A percentile compares a stretch with the other conserved stretches of the same genome.
phyloP scores from a whole-genome alignment of 2,888 invertebrate species.

The Apoderus coryli region DNA sequence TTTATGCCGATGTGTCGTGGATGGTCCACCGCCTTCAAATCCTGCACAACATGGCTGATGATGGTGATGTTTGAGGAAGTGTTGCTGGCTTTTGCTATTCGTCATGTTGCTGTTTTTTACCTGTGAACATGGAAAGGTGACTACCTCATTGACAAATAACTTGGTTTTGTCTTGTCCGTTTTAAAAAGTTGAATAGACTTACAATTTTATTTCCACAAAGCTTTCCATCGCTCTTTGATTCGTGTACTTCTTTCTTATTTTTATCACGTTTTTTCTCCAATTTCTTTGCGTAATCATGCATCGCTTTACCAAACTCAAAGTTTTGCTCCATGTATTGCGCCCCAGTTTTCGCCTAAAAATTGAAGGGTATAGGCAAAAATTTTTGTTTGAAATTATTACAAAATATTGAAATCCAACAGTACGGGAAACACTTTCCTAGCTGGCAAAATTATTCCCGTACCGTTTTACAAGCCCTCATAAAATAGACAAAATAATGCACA shows the following conservation, averaged over 20 bases:
- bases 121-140: too few species aligned
- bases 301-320: slow-evolving; percentile 24
- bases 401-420: too few species aligned
- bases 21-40: too few species aligned
- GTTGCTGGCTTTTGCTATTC: slow-evolving; percentile 24
- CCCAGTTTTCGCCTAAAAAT: too few species aligned
- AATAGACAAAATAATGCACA: too few species aligned
- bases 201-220: slow-evolving; percentile 18
- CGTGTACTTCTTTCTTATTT: slow-evolving; percentile 16
- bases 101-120: slow-evolving; percentile 17
- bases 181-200: slow-evolving; percentile 4
- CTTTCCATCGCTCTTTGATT: slow-evolving; percentile 28
- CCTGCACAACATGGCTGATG: slow-evolving; percentile 38
- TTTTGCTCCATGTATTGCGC: too few species aligned
- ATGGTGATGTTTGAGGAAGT: slow-evolving; percentile 19
- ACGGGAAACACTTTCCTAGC: too few species aligned
- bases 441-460: too few species aligned
- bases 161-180: slow-evolving; percentile 6
- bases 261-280: slow-evolving; percentile 16
- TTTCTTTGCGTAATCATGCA: slow-evolving; percentile 25
- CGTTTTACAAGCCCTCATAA: too few species aligned
- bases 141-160: too few species aligned
- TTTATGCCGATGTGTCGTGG: slow-evolving; percentile 29
- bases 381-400: too few species aligned
- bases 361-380: too few species aligned